Evolutionary conservation across 2,113 vertebrate genomes (phyloP).

Genomic region (Gobiocypris rarus): DNA sequence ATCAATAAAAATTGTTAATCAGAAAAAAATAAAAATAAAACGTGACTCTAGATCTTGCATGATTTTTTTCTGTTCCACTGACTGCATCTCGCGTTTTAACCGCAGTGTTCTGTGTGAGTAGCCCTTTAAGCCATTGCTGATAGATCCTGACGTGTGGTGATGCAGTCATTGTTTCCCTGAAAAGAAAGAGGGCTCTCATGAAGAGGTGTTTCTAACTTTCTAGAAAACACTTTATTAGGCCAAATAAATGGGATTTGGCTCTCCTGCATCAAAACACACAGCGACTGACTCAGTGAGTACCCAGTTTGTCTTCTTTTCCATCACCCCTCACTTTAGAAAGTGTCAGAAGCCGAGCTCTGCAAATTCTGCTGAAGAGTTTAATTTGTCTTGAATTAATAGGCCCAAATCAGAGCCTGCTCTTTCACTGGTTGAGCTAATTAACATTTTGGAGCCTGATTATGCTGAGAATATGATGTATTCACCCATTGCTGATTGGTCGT

Average conservation of each 20-base stretch:
- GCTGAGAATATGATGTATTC: slow-evolving; percentile 14
- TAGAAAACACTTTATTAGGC: slow-evolving; percentile 36
- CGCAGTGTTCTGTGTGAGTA: no score
- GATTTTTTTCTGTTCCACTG: neutral
- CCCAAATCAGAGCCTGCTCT: slow-evolving; percentile 9
- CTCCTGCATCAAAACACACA: slow-evolving; percentile 1
- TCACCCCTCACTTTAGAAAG: slow-evolving; percentile 21
- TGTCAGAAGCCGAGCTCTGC: neutral
- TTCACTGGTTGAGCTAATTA: slow-evolving; percentile 28
- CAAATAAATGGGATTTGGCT: slow-evolving; percentile 38
- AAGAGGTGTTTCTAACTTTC: neutral
- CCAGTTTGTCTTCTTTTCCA: slow-evolving; percentile 37
- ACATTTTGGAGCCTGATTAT: neutral
- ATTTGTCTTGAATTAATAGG: slow-evolving; percentile 20
- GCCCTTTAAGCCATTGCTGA: neutral
- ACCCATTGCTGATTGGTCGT: neutral
- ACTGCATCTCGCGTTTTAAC: no score
- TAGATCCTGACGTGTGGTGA: neutral
- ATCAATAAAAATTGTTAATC: no score
- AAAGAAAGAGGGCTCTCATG: neutral
- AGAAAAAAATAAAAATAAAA: no score
- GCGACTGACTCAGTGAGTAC: neutral
- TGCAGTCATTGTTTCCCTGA: neutral
- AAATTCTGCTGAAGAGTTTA: neutral
- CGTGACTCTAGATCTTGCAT: no score